Conservation (phyloP, 2,113 vertebrate genomes). For the Antechinus flavipes region DNA sequence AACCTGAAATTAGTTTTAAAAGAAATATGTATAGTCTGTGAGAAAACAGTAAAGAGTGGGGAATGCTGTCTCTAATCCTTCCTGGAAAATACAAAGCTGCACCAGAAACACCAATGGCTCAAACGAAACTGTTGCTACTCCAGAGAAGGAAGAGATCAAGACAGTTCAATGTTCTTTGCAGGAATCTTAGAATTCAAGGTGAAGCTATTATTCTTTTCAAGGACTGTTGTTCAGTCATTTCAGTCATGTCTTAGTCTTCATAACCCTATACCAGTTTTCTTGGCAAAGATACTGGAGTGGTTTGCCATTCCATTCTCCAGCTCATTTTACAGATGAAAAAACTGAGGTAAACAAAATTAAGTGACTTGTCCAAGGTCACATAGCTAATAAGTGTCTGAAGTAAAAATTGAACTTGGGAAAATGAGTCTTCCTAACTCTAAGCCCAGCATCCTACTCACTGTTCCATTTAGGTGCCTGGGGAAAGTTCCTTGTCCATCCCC, state of each 20-base stretch:
- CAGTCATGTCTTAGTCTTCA: too few species aligned
- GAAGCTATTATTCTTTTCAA: not conserved
- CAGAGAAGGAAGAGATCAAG: not conserved
- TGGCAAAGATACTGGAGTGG: too few species aligned
- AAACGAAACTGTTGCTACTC: not conserved
- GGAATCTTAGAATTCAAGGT: not conserved
- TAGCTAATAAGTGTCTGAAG: too few species aligned
- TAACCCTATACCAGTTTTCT: too few species aligned
- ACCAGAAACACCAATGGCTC: not conserved
- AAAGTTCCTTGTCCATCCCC: not conserved
- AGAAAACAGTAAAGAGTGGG: not conserved
- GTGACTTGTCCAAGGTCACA: too few species aligned
- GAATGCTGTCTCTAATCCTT: not conserved
- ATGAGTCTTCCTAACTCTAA: too few species aligned
- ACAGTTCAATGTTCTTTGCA: not conserved
- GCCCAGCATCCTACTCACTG: too few species aligned
- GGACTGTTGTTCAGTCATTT: not conserved
- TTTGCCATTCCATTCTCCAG: too few species aligned
- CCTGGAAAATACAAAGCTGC: not conserved
- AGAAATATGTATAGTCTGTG: not conserved
- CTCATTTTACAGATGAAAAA: too few species aligned
- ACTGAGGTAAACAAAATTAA: too few species aligned
- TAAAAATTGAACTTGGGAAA: too few species aligned
- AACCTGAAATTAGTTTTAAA: not conserved
- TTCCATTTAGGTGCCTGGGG: not conserved